Conservation (phyloP, 2,797 vertebrate species). For the Enteromius thamalakanensis region DNA sequence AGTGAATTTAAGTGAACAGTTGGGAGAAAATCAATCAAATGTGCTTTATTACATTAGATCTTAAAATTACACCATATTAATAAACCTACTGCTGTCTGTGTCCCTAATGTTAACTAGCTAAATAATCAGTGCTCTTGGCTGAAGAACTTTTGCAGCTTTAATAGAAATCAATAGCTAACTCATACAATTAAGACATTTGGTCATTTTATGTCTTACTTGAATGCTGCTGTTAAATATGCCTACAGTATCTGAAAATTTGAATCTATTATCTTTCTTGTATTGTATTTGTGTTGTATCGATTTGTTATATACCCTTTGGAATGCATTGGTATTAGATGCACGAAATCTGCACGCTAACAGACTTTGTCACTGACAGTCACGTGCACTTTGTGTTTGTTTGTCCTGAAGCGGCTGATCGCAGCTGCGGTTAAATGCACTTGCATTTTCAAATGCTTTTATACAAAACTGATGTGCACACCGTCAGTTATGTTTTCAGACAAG, state of each 20-base stretch:
- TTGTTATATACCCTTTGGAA: too few relatives aligned
- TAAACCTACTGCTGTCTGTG: background rate
- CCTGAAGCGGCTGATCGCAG: too few relatives aligned
- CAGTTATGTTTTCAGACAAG: too few relatives aligned
- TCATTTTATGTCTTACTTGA: background rate
- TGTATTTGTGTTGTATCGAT: background rate
- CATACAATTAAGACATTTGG: background rate
- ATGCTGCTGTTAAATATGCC: background rate
- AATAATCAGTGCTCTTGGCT: background rate
- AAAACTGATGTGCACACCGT: too few relatives aligned
- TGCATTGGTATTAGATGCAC: too few relatives aligned
- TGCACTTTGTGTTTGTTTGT: too few relatives aligned
- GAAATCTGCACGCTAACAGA: too few relatives aligned
- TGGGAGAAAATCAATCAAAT: background rate
- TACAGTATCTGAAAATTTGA: background rate
- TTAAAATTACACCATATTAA: background rate
- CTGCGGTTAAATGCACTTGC: too few relatives aligned
- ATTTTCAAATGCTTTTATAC: too few relatives aligned
- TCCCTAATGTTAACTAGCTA: background rate
- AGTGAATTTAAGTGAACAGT: background rate
- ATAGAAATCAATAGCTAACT: background rate
- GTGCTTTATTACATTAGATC: background rate
- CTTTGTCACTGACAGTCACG: too few relatives aligned
- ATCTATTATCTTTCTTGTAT: background rate
- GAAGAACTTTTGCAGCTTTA: background rate